phyloP scores from a whole-genome alignment of 2,113 vertebrate species.

The Coregonus clupeaformis region DNA sequence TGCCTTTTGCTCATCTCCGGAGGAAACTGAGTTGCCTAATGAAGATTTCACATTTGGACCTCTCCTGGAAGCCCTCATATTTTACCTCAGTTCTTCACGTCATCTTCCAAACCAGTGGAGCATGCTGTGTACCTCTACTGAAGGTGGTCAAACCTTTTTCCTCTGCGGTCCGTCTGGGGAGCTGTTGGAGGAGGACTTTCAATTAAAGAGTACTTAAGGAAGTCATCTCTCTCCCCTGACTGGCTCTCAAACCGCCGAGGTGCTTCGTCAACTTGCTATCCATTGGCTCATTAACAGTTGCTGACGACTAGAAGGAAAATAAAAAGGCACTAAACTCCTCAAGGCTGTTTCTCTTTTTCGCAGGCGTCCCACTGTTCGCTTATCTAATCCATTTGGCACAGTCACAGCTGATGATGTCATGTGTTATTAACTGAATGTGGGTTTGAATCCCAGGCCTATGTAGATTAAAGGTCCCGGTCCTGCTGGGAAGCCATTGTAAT shows the following conservation, averaged over 20 bases:
- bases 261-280: conserved; percentile 21
- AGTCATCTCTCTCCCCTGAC: conserved; percentile 24
- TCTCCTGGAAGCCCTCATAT: conserved; percentile 28
- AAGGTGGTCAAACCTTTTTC: conserved; percentile 16
- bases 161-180: conserved; percentile 6
- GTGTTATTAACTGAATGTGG: conserved; percentile 12
- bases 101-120: conserved; percentile 45
- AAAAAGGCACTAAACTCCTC: no score
- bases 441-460: conserved; percentile 15
- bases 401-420: conserved; percentile 7
- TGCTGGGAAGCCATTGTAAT: background rate
- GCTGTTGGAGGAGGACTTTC: conserved; percentile 32
- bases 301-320: conserved; percentile 15
- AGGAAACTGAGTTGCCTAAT: conserved; percentile 44
- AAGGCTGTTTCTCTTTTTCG: background rate
- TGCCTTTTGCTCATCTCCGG: conserved; percentile 58
- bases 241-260: conserved; percentile 20
- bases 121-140: conserved; percentile 32
- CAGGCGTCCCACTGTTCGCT: background rate
- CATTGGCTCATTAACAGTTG: conserved; percentile 40
- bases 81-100: conserved; percentile 3
- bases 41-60: conserved; percentile 57
- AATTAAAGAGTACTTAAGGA: conserved; percentile 53
- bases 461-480: no score
- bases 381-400: conserved; percentile 19